Evolutionary conservation across 2,113 vertebrate genomes (phyloP), one percentile per base, ranked within the genome.

Genomic region (Martes martes): DNA sequence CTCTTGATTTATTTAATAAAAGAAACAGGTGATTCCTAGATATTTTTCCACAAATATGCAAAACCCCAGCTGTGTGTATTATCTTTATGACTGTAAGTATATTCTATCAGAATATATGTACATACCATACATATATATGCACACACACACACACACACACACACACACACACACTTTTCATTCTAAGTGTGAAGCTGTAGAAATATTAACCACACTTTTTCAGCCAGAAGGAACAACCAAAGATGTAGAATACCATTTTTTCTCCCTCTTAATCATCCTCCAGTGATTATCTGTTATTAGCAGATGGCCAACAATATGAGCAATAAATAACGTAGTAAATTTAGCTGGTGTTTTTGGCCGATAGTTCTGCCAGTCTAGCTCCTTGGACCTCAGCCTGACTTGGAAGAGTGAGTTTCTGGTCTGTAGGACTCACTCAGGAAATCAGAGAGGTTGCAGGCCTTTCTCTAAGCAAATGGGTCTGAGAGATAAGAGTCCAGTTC

Each of bases 271-370:
- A 59, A 39, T 94, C 42, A 26, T 95, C 90, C 83, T 95, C 76
- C 63, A 93, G 61, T 92, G 80, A 92, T 90, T 96, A 71, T 92
- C 55, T 92, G 61, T 95, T 71, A 33, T 96, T 63, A 95, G 39
- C 97, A 97, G 98, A 97, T 98, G 96, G 97, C 55, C 57, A 67
- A 87, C 87, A 67, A 76, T 59, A 87, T 91, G 94, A 94, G 57
- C 45, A 95, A 89, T 96, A 91, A 88, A 85, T 84, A 93, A 50
- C 50, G 45, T 59, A 87, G 92, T 92, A 36, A 81, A 78, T 91
- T 45, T 71, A 91, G 71, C 91, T 79, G 80, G 31, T 92, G 31
- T 73, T 85, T 96, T 71, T 89, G 96, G 87, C 85, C 87, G 71
- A 6, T 94, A 50, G 57, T 4, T 69, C 79, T 83, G 80, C 63